Percentiles rank a stretch among this genome's conserved stretches.
Conservation (phyloP, 2,113 vertebrate genomes). For the Malurus alboscapulatus region DNA sequence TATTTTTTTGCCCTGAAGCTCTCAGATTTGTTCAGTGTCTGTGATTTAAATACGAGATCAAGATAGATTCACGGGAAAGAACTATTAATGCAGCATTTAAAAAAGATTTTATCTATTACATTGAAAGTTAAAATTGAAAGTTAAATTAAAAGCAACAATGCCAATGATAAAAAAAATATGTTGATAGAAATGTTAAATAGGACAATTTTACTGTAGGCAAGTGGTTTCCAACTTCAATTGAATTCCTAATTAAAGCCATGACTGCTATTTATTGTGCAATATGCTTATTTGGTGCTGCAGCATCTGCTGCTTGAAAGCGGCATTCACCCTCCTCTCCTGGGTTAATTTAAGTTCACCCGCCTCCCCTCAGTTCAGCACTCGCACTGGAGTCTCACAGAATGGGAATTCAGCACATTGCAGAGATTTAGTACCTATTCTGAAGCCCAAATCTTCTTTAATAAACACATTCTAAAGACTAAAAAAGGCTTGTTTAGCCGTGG, state of each 20-base stretch:
- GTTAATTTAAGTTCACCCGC: conserved; percentile 71
- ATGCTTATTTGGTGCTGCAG: conserved; percentile 73
- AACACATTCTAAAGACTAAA: background rate
- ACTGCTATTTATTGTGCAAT: conserved; percentile 77
- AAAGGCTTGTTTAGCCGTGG: background rate
- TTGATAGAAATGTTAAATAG: conserved; percentile 74
- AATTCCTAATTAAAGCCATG: conserved; percentile 76
- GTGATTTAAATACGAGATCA: background rate
- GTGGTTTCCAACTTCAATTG: conserved; percentile 72
- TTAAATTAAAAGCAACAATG: conserved; percentile 66
- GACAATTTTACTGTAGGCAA: conserved; percentile 75
- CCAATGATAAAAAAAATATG: conserved; percentile 69
- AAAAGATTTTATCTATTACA: conserved; percentile 45
- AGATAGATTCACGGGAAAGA: background rate
- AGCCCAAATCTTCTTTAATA: conserved; percentile 28
- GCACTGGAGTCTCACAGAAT: conserved; percentile 41
- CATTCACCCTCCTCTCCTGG: conserved; percentile 67
- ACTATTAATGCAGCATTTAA: background rate
- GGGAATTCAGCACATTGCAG: conserved; percentile 47
- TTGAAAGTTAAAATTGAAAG: conserved; percentile 62
- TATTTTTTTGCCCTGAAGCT: background rate
- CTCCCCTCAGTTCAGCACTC: conserved; percentile 49
- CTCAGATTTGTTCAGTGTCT: background rate
- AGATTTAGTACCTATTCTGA: conserved; percentile 33
- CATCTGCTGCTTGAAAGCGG: conserved; percentile 66